Conservation (phyloP, 2,797 vertebrate genomes). For the Microctenopoma steveboyesi region DNA sequence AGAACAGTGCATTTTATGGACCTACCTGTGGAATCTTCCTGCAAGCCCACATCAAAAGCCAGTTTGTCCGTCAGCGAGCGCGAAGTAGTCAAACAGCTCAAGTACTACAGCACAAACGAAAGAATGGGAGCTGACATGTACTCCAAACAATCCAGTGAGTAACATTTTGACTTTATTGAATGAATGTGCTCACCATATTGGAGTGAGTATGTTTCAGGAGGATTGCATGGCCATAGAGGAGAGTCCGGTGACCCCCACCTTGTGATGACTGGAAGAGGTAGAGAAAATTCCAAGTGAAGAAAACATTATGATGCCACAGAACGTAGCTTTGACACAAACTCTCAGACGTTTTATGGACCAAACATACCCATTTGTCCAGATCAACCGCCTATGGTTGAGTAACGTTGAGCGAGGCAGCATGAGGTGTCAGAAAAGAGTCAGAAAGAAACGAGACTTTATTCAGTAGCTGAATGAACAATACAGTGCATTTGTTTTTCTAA, state of each 20-base stretch:
- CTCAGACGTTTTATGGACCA: neutral
- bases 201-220: conserved; percentile 93
- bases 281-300: conserved; percentile 8
- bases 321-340: conserved; percentile 1
- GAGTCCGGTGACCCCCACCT: conserved; percentile 92
- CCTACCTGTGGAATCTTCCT: conserved; percentile 92
- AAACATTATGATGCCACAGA: neutral
- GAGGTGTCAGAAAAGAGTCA: conserved; percentile 27
- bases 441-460: conserved; percentile 20
- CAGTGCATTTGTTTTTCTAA: neutral
- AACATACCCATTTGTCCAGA: conserved; percentile 87
- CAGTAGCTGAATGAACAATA: conserved; percentile 17
- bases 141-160: neutral
- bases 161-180: too few relatives aligned
- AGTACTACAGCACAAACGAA: conserved; percentile 81
- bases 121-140: neutral
- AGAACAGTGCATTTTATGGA: neutral
- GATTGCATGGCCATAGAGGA: conserved; percentile 94
- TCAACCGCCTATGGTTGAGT: conserved; percentile 76
- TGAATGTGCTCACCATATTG: conserved; percentile 86
- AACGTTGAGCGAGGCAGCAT: conserved; percentile 12
- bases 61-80: conserved; percentile 95
- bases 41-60: conserved; percentile 93
- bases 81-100: conserved; percentile 93
- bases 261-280: conserved; percentile 87